A percentile compares a stretch with the other conserved stretches of the same genome.
Evolutionary conservation across 2,113 vertebrate genomes (phyloP).

Genomic region (Rhinoderma darwinii): DNA sequence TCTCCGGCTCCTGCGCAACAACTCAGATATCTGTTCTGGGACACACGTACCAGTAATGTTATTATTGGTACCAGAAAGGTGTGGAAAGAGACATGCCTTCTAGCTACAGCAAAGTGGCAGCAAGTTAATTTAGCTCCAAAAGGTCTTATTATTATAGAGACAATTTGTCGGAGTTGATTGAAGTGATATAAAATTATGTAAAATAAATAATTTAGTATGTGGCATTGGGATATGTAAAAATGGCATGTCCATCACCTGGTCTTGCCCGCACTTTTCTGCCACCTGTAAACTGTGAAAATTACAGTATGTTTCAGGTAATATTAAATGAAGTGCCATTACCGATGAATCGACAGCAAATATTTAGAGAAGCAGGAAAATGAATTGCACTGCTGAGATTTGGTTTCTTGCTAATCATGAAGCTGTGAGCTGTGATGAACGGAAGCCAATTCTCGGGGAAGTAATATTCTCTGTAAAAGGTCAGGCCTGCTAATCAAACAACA

Average conservation of each 20-base stretch:
- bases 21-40: constrained; percentile 43
- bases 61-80: constrained; percentile 39
- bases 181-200: constrained; percentile 20
- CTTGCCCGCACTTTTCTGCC: neutral
- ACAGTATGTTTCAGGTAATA: constrained; percentile 46
- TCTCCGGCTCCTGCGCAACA: neutral
- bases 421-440: constrained; percentile 40
- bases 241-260: neutral
- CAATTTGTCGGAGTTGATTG: constrained; percentile 34
- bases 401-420: constrained; percentile 47
- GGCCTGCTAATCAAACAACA: constrained; percentile 60
- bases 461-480: constrained; percentile 62
- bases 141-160: constrained; percentile 36
- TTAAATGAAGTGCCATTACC: constrained; percentile 54
- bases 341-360: constrained; percentile 54
- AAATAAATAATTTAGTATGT: constrained; percentile 34
- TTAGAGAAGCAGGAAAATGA: constrained; percentile 52
- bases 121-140: neutral
- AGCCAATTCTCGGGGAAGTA: constrained; percentile 38
- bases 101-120: constrained; percentile 12
- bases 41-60: neutral
- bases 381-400: constrained; percentile 44
- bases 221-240: constrained; percentile 22
- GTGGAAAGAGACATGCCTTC: constrained; percentile 30
- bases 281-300: constrained; percentile 43